phyloP scores from a whole-genome alignment of 2,113 vertebrate genomes.

The Phainopepla nitens region DNA sequence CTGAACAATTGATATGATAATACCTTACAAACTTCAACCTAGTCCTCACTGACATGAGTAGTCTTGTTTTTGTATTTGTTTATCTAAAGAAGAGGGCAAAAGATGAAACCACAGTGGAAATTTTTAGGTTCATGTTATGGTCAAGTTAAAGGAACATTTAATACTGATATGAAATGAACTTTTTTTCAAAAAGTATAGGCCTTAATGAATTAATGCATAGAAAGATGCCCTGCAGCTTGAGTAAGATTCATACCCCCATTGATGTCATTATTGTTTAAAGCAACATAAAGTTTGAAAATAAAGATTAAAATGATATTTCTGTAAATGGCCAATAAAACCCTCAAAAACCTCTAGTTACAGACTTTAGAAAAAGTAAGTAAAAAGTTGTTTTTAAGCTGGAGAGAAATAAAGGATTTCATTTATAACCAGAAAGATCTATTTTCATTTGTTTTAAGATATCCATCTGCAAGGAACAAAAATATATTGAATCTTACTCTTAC shows the following conservation, averaged over 20 bases:
- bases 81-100: background rate
- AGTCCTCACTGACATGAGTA: background rate
- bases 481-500: background rate
- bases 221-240: conserved; percentile 4
- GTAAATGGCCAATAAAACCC: conserved; percentile 18
- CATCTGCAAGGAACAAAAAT: conserved; percentile 20
- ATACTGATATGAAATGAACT: background rate
- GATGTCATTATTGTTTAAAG: conserved; percentile 27
- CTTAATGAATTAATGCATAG: background rate
- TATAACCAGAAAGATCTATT: conserved; percentile 14
- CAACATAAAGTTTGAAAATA: background rate
- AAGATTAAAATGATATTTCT: background rate
- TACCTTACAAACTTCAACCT: background rate
- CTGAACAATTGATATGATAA: background rate
- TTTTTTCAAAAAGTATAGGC: background rate
- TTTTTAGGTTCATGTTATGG: background rate
- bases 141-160: conserved; percentile 18
- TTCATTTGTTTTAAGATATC: background rate
- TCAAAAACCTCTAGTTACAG: conserved; percentile 2
- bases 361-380: background rate
- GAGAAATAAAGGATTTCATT: conserved; percentile 26
- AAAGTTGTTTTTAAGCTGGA: conserved; percentile 18
- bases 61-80: background rate
- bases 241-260: background rate
- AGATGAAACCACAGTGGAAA: background rate